Evolutionary conservation across 2,888 invertebrate genomes (phyloP), one percentile per base, ranked within the genome.

Genomic region (Periphyllus acericola): DNA sequence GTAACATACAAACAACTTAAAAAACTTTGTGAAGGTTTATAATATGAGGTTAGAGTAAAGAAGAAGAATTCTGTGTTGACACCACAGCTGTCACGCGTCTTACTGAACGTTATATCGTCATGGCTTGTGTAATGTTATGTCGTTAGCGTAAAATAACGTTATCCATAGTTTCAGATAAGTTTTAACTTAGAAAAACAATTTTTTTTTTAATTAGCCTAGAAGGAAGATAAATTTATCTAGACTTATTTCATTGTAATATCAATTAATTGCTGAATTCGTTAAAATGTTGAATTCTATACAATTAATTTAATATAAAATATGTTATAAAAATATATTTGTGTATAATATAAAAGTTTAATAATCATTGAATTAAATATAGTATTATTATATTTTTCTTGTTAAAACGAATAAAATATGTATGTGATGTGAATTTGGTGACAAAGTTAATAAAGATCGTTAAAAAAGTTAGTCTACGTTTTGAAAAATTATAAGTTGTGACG

Each of bases 391-490:
- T 60, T 25, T 21, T 60, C 25, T 60, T 60, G 21, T 17, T 40
- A 6, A 40, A 40, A 72, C 11, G n/a, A 55, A 75, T 29, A 36
- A 60, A 75, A 75, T 75, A 40, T 19, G 19, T 66, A 40, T 25
- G 32, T 32, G 40, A 66, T 34, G 25, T 29, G 29, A 84, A 84
- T 40, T 74, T 83, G 32, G 6, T 40, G 25, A 60, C 55, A 83
- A 83, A 66, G 32, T 66, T 32, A 76, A 66, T 66, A 66, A 60
- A 60, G 81, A 87, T 75, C 36, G 60, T 81, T 79, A 19, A 87
- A 80, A 72, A 87, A 87, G 74, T 87, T 74, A 72, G 87, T 81
- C 81, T 74, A 81, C 46, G 74, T 60, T 81, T 81, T 40, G 86
- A 75, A 87, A 60, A 87, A 81, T 81, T 66, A 87, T 74, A 80